Conservation (phyloP, 2,113 vertebrate genomes). For the Oryzias curvinotus region DNA sequence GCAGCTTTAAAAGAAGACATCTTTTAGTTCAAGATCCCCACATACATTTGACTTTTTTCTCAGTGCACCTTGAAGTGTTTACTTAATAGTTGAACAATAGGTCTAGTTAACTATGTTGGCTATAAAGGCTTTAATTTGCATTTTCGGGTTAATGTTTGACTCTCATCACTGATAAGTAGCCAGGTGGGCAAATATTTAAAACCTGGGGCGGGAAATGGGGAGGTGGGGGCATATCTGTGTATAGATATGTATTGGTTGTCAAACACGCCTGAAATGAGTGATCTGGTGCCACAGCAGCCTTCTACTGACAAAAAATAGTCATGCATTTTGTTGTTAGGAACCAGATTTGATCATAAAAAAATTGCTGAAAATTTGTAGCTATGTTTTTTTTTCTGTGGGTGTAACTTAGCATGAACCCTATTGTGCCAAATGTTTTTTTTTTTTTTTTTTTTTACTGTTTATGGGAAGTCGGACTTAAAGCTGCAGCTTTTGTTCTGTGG, state of each 20-base stretch:
- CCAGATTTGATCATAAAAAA: constrained; percentile 40
- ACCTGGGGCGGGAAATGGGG: background rate
- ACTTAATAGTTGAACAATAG: constrained; percentile 6
- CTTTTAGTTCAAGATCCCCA: no score
- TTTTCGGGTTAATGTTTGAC: constrained; percentile 76
- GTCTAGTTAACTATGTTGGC: background rate
- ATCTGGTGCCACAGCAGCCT: constrained; percentile 2
- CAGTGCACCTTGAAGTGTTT: background rate
- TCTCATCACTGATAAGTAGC: constrained; percentile 53
- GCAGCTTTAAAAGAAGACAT: no score
- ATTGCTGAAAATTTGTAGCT: constrained; percentile 59
- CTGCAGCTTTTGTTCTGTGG: constrained; percentile 42
- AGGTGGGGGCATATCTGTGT: constrained; percentile 12
- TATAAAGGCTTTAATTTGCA: constrained; percentile 71
- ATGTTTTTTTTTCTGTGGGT: constrained; percentile 38
- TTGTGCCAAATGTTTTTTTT: constrained; percentile 1
- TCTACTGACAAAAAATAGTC: background rate
- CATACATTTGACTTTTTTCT: no score
- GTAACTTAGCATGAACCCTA: constrained; percentile 21
- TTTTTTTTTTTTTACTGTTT: constrained; percentile 12
- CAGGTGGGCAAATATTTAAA: constrained; percentile 62
- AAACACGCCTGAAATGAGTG: background rate
- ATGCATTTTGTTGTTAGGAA: constrained; percentile 10
- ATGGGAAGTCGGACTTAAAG: constrained; percentile 8
- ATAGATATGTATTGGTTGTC: background rate